phyloP scores from a whole-genome alignment of 2,113 vertebrate species.

The Apodemus speciosus region DNA sequence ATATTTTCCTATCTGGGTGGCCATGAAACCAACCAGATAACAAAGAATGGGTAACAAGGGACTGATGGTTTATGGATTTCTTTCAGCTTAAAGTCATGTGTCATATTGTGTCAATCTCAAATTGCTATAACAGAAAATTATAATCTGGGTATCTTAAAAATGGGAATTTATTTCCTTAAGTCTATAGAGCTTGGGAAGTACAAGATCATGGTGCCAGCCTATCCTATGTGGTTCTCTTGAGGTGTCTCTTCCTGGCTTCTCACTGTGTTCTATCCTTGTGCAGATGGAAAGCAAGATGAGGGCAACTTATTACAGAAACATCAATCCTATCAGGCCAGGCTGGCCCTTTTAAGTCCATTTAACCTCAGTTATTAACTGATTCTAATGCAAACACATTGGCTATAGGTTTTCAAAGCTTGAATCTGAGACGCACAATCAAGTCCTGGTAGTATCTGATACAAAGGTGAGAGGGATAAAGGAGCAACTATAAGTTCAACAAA shows the following conservation, averaged over 20 bases:
- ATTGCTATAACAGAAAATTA: neutral
- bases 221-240: neutral
- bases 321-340: neutral
- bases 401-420: neutral
- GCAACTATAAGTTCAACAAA: neutral
- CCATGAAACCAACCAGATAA: neutral
- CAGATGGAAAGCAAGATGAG: neutral
- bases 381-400: neutral
- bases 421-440: neutral
- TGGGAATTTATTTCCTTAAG: neutral
- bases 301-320: neutral
- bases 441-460: neutral
- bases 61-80: neutral
- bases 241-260: neutral
- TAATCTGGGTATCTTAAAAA: neutral
- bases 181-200: neutral
- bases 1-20: neutral
- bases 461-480: neutral
- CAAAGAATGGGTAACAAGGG: neutral
- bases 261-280: neutral
- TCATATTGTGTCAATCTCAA: neutral
- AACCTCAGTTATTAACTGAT: neutral
- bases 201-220: neutral
- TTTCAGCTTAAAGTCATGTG: neutral
- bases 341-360: neutral